Evolutionary conservation across 2,113 vertebrate genomes (phyloP), one percentile per base, ranked within the genome.

Genomic region (Athene noctua): DNA sequence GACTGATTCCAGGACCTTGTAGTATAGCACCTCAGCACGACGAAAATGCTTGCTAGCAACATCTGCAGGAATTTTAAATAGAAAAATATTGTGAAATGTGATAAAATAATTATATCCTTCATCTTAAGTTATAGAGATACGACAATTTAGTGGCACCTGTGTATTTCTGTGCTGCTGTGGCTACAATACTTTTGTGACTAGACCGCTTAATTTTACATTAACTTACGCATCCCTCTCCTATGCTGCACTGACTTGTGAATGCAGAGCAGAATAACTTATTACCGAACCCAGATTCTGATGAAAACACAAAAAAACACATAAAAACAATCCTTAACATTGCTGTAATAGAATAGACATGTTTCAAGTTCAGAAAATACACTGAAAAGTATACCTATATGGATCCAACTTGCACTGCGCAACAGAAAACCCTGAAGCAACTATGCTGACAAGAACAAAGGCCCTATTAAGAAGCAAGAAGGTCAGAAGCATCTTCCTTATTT

Each of bases 1-100:
- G 96, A 99, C 96, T 27, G 98, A 98, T 97, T 99, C 99, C 95
- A 99, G 92, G 26, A 99, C 99, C 96, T 99, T 98, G 97, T 99
- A 99, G 97, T 99, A 99, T 8, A 99, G 98, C 63, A 98, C 98
- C 95, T 99, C 99, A 10, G 99, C 98, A 95, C 98, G 98, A 75
- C 98, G 97, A 85, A 99, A 99, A 84, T 98, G 98, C 97, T 98
- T 99, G 86, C 98, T 98, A 29, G 98, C 98, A 96, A 98, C 97
- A 90, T 99, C 99, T 99, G 98, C 86, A 97, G 54, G 90, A 54
- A 92, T 59, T 78, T 65, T 32, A 88, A 47, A 77, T 8, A 90
- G 38, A 90, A 87, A 77, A 86, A 32, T 66, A 51, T 16, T 68
- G 80, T 80, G 62, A 96, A 86, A 78, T 36, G 13, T 3, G 2